Conservation (phyloP, 1,140 invertebrate species). For the Polyergus mexicanus region DNA sequence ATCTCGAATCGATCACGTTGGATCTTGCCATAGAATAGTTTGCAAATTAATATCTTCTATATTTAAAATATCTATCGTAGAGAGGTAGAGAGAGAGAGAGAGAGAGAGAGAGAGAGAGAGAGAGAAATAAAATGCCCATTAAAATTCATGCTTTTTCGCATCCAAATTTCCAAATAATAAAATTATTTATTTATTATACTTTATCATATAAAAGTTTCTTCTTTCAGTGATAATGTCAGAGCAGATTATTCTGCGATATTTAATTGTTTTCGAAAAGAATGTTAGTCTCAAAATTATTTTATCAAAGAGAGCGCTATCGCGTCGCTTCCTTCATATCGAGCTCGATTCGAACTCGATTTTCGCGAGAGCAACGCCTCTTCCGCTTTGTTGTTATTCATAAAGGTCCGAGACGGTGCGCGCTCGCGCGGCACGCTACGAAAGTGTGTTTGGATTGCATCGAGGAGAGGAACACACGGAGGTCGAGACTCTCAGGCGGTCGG, state of each 20-base stretch:
- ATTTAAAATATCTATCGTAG: no score
- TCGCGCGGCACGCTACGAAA: constrained; percentile 23
- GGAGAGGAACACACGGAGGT: constrained; percentile 62
- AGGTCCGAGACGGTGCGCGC: neutral
- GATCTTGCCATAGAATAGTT: neutral
- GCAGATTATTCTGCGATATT: neutral
- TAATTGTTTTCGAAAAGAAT: neutral
- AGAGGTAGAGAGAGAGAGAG: no score
- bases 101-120: no score
- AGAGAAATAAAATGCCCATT: no score
- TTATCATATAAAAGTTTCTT: neutral
- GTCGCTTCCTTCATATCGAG: neutral
- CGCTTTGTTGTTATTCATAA: constrained; percentile 52
- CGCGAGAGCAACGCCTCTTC: constrained; percentile 2
- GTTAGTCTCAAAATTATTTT: neutral
- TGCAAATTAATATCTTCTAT: no score
- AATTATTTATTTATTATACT: no score
- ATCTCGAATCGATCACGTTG: neutral
- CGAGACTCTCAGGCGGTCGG: constrained; percentile 66
- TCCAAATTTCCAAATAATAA: no score
- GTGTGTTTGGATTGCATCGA: constrained; percentile 58
- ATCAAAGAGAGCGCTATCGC: neutral
- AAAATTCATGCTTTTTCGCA: no score
- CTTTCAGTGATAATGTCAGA: neutral
- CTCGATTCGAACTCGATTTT: constrained; percentile 10